phyloP scores from a whole-genome alignment of 1,140 invertebrate species.

The Halyomorpha halys region DNA sequence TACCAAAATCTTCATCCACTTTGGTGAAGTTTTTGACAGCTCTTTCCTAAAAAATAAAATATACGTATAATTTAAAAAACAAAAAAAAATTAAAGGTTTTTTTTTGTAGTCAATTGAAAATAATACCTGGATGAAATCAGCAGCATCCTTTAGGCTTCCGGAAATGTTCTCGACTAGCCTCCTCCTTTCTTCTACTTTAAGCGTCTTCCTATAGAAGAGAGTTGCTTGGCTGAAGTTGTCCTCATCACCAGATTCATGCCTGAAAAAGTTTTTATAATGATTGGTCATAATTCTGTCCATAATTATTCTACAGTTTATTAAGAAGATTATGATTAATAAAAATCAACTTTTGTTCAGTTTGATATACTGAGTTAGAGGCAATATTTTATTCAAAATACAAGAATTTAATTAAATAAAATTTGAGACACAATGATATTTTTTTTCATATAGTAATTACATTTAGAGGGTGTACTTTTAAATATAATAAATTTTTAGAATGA shows the following conservation, averaged over 20 bases:
- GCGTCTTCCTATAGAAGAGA: constrained; percentile 68
- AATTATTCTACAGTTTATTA: too few species aligned
- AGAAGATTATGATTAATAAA: too few species aligned
- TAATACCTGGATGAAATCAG: constrained; percentile 68
- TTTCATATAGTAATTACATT: too few species aligned
- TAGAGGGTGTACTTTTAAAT: too few species aligned
- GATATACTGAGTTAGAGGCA: too few species aligned
- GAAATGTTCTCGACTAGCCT: constrained; percentile 74
- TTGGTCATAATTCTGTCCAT: constrained; percentile 5
- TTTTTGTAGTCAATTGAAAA: background rate
- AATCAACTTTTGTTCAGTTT: too few species aligned
- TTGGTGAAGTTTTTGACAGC: constrained; percentile 62
- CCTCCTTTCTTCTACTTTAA: constrained; percentile 58
- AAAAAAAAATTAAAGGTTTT: background rate
- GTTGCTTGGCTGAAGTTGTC: constrained; percentile 83
- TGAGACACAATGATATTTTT: too few species aligned
- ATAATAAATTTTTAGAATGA: too few species aligned
- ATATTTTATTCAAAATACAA: too few species aligned
- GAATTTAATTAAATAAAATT: too few species aligned
- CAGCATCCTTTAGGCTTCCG: constrained; percentile 60
- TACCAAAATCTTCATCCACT: constrained; percentile 56
- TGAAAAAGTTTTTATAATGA: constrained; percentile 12
- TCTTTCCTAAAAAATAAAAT: constrained; percentile 40
- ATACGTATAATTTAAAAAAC: background rate
- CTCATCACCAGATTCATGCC: constrained; percentile 73